phyloP scores from a whole-genome alignment of 2,797 vertebrate species.

The Falco concolor region DNA sequence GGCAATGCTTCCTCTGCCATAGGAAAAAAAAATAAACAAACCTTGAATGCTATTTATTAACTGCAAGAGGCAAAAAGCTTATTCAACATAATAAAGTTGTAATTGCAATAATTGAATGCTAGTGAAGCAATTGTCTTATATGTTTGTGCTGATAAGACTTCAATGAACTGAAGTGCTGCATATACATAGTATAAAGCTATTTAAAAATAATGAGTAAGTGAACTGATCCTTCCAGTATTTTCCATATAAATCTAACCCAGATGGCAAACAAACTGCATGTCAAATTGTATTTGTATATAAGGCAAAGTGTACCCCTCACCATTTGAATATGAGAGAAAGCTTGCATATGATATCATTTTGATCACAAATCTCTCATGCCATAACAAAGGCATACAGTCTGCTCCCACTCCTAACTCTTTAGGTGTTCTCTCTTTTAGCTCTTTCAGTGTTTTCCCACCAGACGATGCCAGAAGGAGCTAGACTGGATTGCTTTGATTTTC shows the following conservation, averaged over 20 bases:
- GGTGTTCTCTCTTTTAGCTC: neutral
- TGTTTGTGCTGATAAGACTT: constrained; percentile 21
- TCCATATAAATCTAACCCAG: neutral
- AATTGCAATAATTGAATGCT: constrained; percentile 43
- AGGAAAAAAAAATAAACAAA: neutral
- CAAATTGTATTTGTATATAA: neutral
- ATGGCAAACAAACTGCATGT: neutral
- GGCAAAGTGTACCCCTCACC: neutral
- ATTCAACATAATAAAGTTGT: constrained; percentile 4
- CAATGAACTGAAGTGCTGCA: constrained; percentile 10
- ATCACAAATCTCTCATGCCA: neutral
- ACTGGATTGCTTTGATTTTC: neutral
- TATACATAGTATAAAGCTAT: neutral
- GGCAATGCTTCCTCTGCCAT: neutral
- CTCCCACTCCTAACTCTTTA: neutral
- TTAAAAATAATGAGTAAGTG: neutral
- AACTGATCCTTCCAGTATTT: neutral
- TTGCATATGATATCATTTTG: neutral
- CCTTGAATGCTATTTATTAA: constrained; percentile 6
- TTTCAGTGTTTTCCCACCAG: neutral
- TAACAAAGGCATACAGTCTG: neutral
- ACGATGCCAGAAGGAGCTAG: neutral
- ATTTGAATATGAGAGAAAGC: neutral
- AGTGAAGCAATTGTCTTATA: constrained; percentile 8
- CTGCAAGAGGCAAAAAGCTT: constrained; percentile 6